phyloP scores from a whole-genome alignment of 2,113 vertebrate species.

The human region GRCh38 chr16:77602001-77602500 shows the following conservation, averaged over 20 bases:
- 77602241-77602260: not conserved
- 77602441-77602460: not conserved
- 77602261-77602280: not conserved
- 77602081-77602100: too few species aligned
- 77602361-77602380: not conserved
- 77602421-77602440: not conserved
- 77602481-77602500: not conserved
- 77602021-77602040: too few species aligned
- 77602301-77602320: not conserved
- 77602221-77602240: not conserved
- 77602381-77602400: not conserved
- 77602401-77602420: not conserved
- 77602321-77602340: not conserved
- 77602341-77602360: not conserved
- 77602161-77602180: conserved; percentile 31
- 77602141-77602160: not conserved
- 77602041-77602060: too few species aligned
- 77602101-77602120: too few species aligned
- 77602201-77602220: not conserved
- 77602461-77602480: not conserved
- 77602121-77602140: not conserved
- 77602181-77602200: not conserved
- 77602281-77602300: not conserved
- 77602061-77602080: too few species aligned
- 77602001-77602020: too few species aligned